phyloP scores from a whole-genome alignment of 2,888 invertebrate species.

The Philonicus albiceps region DNA sequence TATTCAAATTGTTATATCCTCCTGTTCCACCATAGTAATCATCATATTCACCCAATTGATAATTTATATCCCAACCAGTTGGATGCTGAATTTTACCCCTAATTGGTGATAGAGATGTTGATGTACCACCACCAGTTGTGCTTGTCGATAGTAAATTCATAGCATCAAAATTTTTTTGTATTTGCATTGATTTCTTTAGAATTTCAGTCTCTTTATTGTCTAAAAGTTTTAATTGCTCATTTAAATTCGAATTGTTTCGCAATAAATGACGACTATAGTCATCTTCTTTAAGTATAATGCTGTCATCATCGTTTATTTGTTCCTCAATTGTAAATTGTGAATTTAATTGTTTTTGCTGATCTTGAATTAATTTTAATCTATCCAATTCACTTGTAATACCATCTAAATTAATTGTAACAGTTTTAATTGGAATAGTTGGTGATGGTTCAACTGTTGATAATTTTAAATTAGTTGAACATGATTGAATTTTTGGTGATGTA shows the following conservation, averaged over 20 bases:
- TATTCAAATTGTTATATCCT: conserved; percentile 7
- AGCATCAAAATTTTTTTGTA: conserved; percentile 44
- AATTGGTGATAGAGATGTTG: not conserved
- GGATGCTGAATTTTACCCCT: not conserved
- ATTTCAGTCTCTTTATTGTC: conserved; percentile 60
- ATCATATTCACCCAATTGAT: conserved; percentile 45
- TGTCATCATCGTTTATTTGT: conserved; percentile 33
- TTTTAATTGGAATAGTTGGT: not conserved
- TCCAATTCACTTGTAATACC: conserved; percentile 40
- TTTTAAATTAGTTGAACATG: not conserved
- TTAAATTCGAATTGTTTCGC: conserved; percentile 59
- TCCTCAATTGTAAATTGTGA: not conserved
- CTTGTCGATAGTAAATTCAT: conserved; percentile 37
- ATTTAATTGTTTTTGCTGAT: conserved; percentile 22
- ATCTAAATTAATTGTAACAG: not conserved
- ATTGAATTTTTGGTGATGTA: not conserved
- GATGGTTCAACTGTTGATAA: not conserved
- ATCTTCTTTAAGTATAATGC: conserved; percentile 41
- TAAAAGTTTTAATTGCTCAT: conserved; percentile 59
- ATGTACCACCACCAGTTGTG: not conserved
- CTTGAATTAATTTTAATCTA: conserved; percentile 41
- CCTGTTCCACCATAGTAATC: not conserved
- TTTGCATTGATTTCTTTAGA: conserved; percentile 46
- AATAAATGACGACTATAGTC: conserved; percentile 54
- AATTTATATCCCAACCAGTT: not conserved